A percentile compares a stretch with the other conserved stretches of the same genome.
Conservation (phyloP, 2,797 vertebrate genomes). For the Lepidocolaptes lacrymiger region DNA sequence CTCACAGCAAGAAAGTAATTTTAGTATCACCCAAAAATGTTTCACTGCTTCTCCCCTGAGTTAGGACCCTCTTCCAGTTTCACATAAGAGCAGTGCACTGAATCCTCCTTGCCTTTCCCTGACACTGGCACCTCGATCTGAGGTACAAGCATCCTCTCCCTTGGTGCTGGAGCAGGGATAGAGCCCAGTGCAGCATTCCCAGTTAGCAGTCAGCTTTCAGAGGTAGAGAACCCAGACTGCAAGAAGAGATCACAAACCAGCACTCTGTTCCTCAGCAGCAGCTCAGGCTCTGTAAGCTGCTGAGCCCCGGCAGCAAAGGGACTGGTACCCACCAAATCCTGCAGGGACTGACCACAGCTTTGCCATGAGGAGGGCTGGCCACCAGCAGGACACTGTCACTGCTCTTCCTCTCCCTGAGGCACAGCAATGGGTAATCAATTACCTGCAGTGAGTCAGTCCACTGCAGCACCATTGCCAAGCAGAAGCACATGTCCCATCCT, state of each 20-base stretch:
- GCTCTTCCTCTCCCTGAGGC: neutral
- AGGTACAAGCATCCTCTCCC: neutral
- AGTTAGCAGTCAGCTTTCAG: neutral
- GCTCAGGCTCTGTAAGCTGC: neutral
- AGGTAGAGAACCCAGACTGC: neutral
- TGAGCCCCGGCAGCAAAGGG: neutral
- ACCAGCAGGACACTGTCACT: neutral
- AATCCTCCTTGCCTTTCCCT: neutral
- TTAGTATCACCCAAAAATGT: neutral
- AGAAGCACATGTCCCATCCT: neutral
- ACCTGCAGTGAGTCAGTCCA: neutral
- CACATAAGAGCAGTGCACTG: neutral
- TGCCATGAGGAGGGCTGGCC: neutral
- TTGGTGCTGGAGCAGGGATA: neutral
- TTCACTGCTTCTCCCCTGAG: neutral
- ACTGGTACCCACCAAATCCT: rapidly evolving
- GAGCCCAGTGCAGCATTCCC: neutral
- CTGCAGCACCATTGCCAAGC: neutral
- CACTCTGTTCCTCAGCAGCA: neutral
- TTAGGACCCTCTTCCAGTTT: neutral
- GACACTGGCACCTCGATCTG: neutral
- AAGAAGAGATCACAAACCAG: neutral
- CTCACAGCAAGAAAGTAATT: neutral
- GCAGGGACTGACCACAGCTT: neutral
- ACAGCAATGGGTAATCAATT: neutral